Base-by-base conservation (phyloP, 30 jellyfish, hydroid and myxozoan genomes). In the Aurelia aurita complex sp. Pacific region DNA sequence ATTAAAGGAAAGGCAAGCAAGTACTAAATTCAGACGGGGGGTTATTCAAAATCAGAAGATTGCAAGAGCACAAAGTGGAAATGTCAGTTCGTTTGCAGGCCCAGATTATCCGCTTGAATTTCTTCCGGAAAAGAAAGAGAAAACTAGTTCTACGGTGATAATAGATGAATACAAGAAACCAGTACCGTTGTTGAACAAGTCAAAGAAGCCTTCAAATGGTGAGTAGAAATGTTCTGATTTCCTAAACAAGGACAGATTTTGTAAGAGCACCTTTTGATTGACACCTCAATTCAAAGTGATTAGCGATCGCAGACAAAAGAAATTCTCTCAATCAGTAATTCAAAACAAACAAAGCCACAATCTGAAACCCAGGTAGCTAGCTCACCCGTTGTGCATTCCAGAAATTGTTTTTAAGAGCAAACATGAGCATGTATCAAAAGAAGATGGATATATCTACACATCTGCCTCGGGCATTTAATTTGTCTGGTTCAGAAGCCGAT, bases 151-250 rank as follows among this genome's bases (percentile, higher is more conserved):
- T 32, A 15, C 80, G 16, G 1, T 63, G 40, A 61, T 42, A 17
- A 51, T 79, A 19, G 78, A 70, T 53, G 96, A 87, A 55, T 87
- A 87, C 83, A 87, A 59, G 74, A 77, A 67, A 36, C 96, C 96
- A 1, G 68, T 51, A 15, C 96, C 96, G 13, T 52, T 87, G 50
- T 64, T 36, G 65, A 40, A 38, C 50, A 74, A 53, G 8, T 69
- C 35, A 59, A 64, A 65, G 75, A 43, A 53, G 15, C 57, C 67
- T 3, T 12, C 19, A 18, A 42, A 38, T 38, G 86, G 82, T 53
- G 19, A 17, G 53, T 35, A 42, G 40, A 15, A 35, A 6, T 51
- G 23, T 64, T 12, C 16, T 35, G 4, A 18, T 67, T 67, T 14
- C 5, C 13, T 18, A 16, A 16, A 23, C 14, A 57, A 12, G n/a